Conservation (phyloP, 2,797 vertebrate species). For the Pipistrellus kuhlii region DNA sequence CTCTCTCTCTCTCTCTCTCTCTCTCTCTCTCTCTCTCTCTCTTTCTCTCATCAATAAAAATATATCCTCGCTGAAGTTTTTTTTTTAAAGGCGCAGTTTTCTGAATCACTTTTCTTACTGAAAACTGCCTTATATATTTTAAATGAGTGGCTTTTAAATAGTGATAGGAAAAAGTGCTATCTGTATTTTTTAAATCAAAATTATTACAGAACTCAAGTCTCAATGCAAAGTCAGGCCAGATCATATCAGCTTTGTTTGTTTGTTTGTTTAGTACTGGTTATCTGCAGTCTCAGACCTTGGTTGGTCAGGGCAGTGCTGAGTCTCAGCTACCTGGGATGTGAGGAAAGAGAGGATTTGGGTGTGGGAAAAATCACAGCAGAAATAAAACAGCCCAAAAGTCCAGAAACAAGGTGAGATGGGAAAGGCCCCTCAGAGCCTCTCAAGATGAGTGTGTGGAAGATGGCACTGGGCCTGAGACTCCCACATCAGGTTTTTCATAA, state of each 20-base stretch:
- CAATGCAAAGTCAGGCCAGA: background rate
- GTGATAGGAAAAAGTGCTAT: background rate
- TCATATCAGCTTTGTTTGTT: background rate
- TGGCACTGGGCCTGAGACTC: background rate
- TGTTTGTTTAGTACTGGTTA: background rate
- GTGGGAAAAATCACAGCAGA: background rate
- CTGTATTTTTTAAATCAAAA: slow-evolving; percentile 6
- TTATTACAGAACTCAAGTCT: slow-evolving; percentile 3
- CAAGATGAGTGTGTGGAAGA: background rate
- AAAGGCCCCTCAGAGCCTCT: background rate
- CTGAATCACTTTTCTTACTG: slow-evolving; percentile 45
- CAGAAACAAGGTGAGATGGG: background rate
- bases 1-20: background rate
- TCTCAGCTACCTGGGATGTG: background rate
- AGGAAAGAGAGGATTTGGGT: background rate
- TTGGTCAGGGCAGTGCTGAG: background rate
- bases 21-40: no score
- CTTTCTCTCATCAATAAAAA: background rate
- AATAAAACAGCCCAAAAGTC: background rate
- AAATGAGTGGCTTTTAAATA: slow-evolving; percentile 38
- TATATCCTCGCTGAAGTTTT: background rate
- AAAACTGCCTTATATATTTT: background rate
- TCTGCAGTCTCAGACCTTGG: background rate
- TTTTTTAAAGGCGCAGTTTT: background rate
- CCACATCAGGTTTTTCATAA: background rate